phyloP scores from a whole-genome alignment of 2,113 vertebrate species.

The Cairina moschata region DNA sequence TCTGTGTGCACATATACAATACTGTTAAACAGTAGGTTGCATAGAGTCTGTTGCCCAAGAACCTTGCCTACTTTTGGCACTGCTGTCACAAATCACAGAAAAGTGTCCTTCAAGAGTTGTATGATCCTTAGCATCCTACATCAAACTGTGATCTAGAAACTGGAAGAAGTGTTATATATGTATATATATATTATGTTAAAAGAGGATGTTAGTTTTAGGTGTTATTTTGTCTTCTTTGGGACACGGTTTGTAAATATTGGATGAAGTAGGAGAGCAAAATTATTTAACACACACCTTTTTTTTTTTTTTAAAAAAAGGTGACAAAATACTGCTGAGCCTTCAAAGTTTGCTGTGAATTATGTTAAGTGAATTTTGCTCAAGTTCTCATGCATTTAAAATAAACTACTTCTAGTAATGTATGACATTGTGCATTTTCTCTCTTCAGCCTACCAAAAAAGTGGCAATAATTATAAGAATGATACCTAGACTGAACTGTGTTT shows the following conservation, averaged over 20 bases:
- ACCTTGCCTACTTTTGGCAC: conserved; percentile 10
- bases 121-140: background rate
- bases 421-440: conserved; percentile 13
- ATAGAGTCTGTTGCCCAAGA: conserved; percentile 16
- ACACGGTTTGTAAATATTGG: background rate
- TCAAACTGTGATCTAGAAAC: conserved; percentile 12
- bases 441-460: background rate
- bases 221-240: background rate
- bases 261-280: conserved; percentile 33
- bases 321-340: conserved; percentile 17
- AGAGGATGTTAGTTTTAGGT: background rate
- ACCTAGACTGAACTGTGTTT: background rate
- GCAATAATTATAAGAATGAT: background rate
- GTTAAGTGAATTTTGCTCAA: conserved; percentile 10
- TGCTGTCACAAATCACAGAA: background rate
- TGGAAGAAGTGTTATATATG: background rate
- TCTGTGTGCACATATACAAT: conserved; percentile 17
- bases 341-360: background rate
- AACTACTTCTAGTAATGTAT: background rate
- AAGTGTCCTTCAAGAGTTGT: conserved; percentile 4
- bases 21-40: conserved; percentile 42
- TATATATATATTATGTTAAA: background rate
- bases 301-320: conserved; percentile 57
- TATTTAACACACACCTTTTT: background rate
- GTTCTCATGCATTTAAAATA: conserved; percentile 34